Conservation (phyloP, 2,888 invertebrate genomes). For the Cephus sareptanus region DNA sequence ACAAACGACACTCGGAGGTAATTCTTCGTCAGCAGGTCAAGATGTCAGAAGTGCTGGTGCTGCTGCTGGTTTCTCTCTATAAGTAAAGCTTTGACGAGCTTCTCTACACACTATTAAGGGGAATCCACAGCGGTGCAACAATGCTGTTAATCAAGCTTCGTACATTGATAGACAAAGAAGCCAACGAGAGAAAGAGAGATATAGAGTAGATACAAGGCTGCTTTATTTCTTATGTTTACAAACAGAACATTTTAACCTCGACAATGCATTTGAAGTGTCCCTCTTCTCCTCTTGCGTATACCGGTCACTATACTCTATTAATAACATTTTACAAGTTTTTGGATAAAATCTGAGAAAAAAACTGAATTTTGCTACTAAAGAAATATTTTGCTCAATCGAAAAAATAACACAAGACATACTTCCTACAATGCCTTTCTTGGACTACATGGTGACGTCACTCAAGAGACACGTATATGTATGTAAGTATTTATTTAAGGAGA, state of each 20-base stretch:
- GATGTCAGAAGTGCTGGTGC: constrained; percentile 23
- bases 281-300: neutral
- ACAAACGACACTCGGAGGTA: neutral
- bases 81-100: neutral
- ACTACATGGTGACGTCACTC: neutral
- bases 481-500: neutral
- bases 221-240: neutral
- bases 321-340: neutral
- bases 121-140: neutral
- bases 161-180: neutral
- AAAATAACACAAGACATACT: neutral
- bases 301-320: neutral
- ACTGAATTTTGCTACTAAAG: no score
- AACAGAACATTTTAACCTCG: neutral
- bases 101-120: neutral
- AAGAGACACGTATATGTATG: neutral
- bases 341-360: neutral
- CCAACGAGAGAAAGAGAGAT: neutral
- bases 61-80: constrained; percentile 8
- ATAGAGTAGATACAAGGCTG: neutral
- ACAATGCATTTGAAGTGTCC: neutral
- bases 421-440: neutral
- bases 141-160: neutral
- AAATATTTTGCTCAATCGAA: neutral
- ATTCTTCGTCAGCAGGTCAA: constrained; percentile 9